A percentile compares a stretch with the other conserved stretches of the same genome.
Conservation (phyloP, 2,888 invertebrate genomes). For the Diaperis boleti region DNA sequence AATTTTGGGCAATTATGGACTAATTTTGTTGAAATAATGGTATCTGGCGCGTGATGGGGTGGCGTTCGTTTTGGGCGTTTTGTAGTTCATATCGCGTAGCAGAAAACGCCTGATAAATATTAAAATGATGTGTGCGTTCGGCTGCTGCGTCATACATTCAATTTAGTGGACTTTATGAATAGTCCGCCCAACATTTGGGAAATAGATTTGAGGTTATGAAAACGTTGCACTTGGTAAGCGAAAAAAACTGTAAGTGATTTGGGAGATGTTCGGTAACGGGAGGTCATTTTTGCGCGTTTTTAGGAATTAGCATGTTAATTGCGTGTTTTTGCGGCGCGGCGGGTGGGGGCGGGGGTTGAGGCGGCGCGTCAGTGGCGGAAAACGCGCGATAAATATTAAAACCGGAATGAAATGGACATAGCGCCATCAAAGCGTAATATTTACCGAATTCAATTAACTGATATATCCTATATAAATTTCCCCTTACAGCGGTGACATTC, state of each 20-base stretch:
- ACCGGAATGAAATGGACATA: constrained; percentile 58
- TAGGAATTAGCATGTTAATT: constrained; percentile 34
- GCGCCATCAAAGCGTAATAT: constrained; percentile 60
- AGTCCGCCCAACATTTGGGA: constrained; percentile 20
- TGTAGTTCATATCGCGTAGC: constrained; percentile 41
- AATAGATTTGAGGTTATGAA: constrained; percentile 18
- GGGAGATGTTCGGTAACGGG: neutral
- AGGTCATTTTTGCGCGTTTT: constrained; percentile 20
- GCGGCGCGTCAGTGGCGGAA: constrained; percentile 38
- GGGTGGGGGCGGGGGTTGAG: constrained; percentile 13
- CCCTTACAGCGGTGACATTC: constrained; percentile 60
- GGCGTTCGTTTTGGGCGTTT: constrained; percentile 34
- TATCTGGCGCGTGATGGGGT: constrained; percentile 33
- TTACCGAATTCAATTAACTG: constrained; percentile 63
- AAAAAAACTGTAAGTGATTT: constrained; percentile 25
- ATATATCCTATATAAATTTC: constrained; percentile 63
- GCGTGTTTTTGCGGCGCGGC: constrained; percentile 22
- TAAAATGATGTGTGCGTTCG: constrained; percentile 38
- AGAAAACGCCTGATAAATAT: constrained; percentile 52
- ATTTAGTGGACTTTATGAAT: constrained; percentile 22
- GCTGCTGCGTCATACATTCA: constrained; percentile 24
- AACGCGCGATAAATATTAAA: constrained; percentile 57
- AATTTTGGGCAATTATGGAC: constrained; percentile 42
- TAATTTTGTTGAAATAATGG: constrained; percentile 39
- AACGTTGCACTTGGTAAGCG: constrained; percentile 11